phyloP scores from a whole-genome alignment of 2,888 invertebrate genomes.

The Drosophila kanekoi region DNA sequence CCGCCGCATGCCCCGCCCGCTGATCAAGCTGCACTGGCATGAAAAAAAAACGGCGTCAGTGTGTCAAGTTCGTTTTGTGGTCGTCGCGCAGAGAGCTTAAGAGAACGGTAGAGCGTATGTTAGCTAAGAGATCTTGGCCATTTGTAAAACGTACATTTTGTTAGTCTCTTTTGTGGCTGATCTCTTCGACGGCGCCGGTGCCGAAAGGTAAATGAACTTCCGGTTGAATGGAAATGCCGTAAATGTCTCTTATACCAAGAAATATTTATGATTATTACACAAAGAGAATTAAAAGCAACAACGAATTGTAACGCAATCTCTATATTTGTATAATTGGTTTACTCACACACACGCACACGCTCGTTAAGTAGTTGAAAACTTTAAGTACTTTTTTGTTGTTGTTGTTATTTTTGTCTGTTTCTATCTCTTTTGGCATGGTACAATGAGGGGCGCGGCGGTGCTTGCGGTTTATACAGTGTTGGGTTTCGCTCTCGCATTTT shows the following conservation, averaged over 20 bases:
- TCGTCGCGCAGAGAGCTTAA: constrained; percentile 12
- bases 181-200: constrained; percentile 44
- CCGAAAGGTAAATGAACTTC: constrained; percentile 82
- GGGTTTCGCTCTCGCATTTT: constrained; percentile 49
- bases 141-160: constrained; percentile 10
- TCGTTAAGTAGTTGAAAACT: constrained; percentile 52
- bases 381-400: constrained; percentile 45
- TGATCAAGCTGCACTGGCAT: constrained; percentile 41
- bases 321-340: constrained; percentile 69
- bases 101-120: constrained; percentile 22
- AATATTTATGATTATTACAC: constrained; percentile 30
- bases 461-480: constrained; percentile 21
- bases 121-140: constrained; percentile 32
- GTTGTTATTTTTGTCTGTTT: constrained; percentile 26
- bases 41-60: constrained; percentile 78
- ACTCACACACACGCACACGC: constrained; percentile 29
- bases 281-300: constrained; percentile 24
- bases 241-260: constrained; percentile 29
- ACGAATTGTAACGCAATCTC: constrained; percentile 57
- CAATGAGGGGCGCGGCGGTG: neutral
- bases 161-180: constrained; percentile 34
- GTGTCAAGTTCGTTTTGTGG: constrained; percentile 82
- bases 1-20: neutral
- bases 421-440: constrained; percentile 19
- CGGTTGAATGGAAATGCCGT: constrained; percentile 69